A percentile compares a stretch with the other conserved stretches of the same genome.
These are phyloP conservation scores for Parambassis ranga DNA, from an alignment of 2,797 vertebrate species.

Conservation along the genomic window DNA sequence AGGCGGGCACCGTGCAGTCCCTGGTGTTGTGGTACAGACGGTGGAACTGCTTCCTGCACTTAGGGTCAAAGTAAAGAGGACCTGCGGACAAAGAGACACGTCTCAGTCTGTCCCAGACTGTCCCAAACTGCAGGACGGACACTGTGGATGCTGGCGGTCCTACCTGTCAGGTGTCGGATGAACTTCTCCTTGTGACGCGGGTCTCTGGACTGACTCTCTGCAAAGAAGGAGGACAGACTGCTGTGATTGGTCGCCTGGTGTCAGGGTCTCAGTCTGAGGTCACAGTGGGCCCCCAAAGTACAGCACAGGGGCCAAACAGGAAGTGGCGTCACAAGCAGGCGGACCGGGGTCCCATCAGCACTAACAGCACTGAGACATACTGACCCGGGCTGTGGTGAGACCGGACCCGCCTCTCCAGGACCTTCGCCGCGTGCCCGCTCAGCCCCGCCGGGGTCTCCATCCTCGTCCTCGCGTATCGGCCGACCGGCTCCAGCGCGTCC, in stretches of 20 bases:
- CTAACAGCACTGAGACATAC: too few species aligned
- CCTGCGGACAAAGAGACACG: conserved; percentile 74
- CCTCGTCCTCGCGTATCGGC: background rate
- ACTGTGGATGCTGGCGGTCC: background rate
- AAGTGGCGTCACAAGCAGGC: too few species aligned
- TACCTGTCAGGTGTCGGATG: conserved; percentile 93
- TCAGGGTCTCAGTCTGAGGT: too few species aligned
- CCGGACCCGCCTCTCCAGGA: background rate
- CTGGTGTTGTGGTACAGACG: conserved; percentile 92
- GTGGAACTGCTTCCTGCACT: conserved; percentile 92
- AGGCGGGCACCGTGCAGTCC: conserved; percentile 91
- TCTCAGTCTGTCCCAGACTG: too few species aligned
- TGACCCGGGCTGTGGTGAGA: conserved; percentile 21
- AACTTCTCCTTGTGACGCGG: conserved; percentile 90
- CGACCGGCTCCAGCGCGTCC: conserved; percentile 6
- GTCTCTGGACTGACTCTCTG: conserved; percentile 83
- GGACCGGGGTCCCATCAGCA: too few species aligned
- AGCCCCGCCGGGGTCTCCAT: background rate
- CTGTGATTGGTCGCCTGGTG: too few species aligned
- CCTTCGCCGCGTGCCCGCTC: background rate
- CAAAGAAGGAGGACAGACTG: background rate
- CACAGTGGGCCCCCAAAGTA: too few species aligned
- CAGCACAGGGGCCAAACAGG: too few species aligned
- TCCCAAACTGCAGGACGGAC: too few species aligned
- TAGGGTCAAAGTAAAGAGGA: conserved; percentile 91